These are phyloP conservation scores for Julus scanicus DNA, from an alignment of 2,888 invertebrate species.

Conservation along the genomic window DNA sequence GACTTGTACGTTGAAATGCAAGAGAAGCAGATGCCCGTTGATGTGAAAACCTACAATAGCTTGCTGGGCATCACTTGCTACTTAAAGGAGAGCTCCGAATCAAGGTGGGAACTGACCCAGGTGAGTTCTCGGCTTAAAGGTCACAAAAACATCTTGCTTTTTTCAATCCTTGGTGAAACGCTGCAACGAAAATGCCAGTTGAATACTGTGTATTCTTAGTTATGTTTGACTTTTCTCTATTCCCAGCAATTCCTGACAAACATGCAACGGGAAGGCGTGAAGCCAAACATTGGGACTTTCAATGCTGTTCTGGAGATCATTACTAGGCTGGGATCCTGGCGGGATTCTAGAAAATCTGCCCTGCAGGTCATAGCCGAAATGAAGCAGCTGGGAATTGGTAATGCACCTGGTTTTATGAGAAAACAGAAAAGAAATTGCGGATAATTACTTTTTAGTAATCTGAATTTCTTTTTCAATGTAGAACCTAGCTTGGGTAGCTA, in stretches of 20 bases:
- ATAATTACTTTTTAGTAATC: neutral
- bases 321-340: constrained; percentile 67
- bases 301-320: constrained; percentile 73
- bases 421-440: neutral
- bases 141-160: too few species aligned
- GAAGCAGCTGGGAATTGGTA: constrained; percentile 72
- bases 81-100: constrained; percentile 74
- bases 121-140: constrained; percentile 60
- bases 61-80: constrained; percentile 74
- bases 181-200: too few species aligned
- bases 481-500: constrained; percentile 81
- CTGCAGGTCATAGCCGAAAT: constrained; percentile 74
- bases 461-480: neutral
- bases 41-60: constrained; percentile 77
- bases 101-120: constrained; percentile 74
- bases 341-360: constrained; percentile 67
- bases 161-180: too few species aligned
- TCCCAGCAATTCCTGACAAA: constrained; percentile 71
- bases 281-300: constrained; percentile 77
- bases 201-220: neutral
- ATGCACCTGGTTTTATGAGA: neutral
- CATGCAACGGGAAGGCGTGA: constrained; percentile 73
- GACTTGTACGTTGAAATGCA: constrained; percentile 65
- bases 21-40: constrained; percentile 74
- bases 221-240: constrained; percentile 53